phyloP scores from a whole-genome alignment of 1,140 invertebrate species.

The Philotrypesis tridentata region DNA sequence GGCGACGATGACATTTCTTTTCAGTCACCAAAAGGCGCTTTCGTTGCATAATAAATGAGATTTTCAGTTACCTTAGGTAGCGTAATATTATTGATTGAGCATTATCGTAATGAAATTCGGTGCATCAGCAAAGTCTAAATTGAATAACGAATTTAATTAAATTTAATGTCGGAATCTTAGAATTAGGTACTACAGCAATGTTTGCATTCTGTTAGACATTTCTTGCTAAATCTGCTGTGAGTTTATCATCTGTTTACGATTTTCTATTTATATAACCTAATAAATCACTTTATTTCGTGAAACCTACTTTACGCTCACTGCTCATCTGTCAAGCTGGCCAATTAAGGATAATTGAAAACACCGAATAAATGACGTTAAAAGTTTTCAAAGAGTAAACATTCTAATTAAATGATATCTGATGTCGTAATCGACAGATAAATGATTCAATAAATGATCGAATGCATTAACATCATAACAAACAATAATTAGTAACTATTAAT shows the following conservation, averaged over 20 bases:
- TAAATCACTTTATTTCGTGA: background rate
- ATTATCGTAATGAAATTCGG: background rate
- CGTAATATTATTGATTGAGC: background rate
- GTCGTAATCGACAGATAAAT: background rate
- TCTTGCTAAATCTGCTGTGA: background rate
- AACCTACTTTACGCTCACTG: background rate
- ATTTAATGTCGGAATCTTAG: background rate
- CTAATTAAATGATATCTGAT: background rate
- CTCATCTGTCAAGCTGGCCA: background rate
- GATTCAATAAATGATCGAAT: background rate
- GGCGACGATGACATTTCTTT: background rate
- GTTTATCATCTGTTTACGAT: too few relatives aligned
- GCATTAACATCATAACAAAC: background rate
- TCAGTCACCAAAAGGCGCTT: background rate
- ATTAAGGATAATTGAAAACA: background rate
- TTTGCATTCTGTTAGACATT: background rate
- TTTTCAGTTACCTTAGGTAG: background rate
- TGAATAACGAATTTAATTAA: background rate
- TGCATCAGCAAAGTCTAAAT: background rate
- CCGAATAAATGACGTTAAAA: background rate
- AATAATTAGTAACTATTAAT: background rate
- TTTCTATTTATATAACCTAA: background rate
- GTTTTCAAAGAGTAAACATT: background rate
- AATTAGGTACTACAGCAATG: background rate
- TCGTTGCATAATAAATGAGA: background rate